Base-by-base conservation (phyloP, 2,797 vertebrate genomes). In the Nyctalus aviator region DNA sequence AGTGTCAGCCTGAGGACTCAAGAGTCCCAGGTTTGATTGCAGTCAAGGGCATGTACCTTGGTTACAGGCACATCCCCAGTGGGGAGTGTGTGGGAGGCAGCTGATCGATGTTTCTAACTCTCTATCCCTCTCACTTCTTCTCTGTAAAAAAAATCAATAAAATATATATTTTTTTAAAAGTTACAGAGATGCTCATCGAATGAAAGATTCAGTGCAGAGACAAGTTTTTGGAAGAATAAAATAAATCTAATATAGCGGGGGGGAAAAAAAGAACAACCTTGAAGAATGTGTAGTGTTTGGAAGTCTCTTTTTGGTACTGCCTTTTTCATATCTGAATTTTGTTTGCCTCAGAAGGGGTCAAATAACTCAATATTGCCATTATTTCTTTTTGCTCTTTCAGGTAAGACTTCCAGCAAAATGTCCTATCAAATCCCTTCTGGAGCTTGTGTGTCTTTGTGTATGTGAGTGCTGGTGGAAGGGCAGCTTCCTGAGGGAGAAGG, bases 341-440 rank as follows among this genome's bases (percentile, higher is more conserved):
- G 20, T 89, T 89, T 87, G 25, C 55, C 14, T 75, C 68, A 53
- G 91, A 93, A n/a, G 6, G 41, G 1, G 5, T 50, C 32, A 86
- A 73, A 50, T 66, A 30, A 21, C 62, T 3, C 15, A 35, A 66
- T 87, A 44, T 66, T 75, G 17, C 17, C 25, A 69, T 1, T 48
- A 46, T 84, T 79, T 73, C 5, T 71, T 83, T 90, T 59, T 91
- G 3, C 41, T 83, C 3, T 81, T 92, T 92, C 23, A 75, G 32
- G 5, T 84, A 57, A 75, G 35, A 0, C 44, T 94, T 94, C 4
- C 27, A 81, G 35, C 88, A 64, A 76, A 41, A 5, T 57, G 18
- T 84, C n/a, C 5, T 30, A 44, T 93, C 73, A 78, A 50, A 85
- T 85, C 4, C 12, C 0, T 59, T 87, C 13, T 41, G 21, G 66